Conservation (phyloP, 2,888 invertebrate species). For the Eupithecia insigniata region DNA sequence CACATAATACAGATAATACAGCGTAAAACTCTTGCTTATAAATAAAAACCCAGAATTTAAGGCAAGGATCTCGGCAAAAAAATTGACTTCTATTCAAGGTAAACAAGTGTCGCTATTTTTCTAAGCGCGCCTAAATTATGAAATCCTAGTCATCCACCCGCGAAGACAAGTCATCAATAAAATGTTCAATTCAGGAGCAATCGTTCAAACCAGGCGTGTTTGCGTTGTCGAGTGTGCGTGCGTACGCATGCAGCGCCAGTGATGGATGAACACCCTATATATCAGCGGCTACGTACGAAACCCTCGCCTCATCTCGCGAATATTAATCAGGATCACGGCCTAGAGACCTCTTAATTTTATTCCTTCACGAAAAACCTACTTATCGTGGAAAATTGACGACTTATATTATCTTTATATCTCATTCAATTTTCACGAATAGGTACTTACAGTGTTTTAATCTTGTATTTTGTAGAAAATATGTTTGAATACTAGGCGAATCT, state of each 20-base stretch:
- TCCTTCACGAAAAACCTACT: slow-evolving; percentile 49
- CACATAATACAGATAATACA: slow-evolving; percentile 12
- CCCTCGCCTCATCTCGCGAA: slow-evolving; percentile 60
- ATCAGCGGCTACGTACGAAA: slow-evolving; percentile 57
- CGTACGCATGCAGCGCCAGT: slow-evolving; percentile 63
- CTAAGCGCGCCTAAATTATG: neutral
- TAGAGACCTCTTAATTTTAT: slow-evolving; percentile 59
- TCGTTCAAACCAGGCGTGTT: slow-evolving; percentile 51
- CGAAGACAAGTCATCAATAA: slow-evolving; percentile 44
- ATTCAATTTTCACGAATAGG: slow-evolving; percentile 42
- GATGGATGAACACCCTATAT: slow-evolving; percentile 66
- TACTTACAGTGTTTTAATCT: slow-evolving; percentile 37
- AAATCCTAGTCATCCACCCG: slow-evolving; percentile 10
- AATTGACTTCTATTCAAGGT: neutral
- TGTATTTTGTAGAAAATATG: slow-evolving; percentile 34
- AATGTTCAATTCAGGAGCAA: slow-evolving; percentile 43
- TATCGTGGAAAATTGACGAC: slow-evolving; percentile 36
- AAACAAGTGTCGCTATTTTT: slow-evolving; percentile 3
- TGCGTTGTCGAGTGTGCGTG: slow-evolving; percentile 53
- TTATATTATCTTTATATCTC: slow-evolving; percentile 39
- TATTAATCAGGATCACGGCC: slow-evolving; percentile 64
- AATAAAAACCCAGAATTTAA: neutral
- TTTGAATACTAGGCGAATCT: slow-evolving; percentile 26
- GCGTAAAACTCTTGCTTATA: neutral
- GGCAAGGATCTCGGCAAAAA: neutral